A percentile compares a stretch with the other conserved stretches of the same genome.
Conservation (phyloP, 2,888 invertebrate species). For the Brachylomia viminalis region DNA sequence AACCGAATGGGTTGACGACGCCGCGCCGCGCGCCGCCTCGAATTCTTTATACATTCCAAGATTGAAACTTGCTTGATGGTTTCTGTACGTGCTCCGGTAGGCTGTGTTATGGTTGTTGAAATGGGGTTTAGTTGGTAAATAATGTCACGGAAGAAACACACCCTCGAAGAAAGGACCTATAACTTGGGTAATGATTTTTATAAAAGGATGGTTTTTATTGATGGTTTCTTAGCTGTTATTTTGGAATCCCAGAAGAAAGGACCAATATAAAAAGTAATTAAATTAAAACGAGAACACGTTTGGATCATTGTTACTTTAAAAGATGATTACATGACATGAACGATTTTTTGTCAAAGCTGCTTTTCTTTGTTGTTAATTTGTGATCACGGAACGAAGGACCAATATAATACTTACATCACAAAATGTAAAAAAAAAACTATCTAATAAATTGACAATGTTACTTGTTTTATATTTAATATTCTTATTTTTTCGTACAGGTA, state of each 20-base stretch:
- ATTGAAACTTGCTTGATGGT: constrained; percentile 71
- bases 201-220: background rate
- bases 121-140: constrained; percentile 6
- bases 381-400: background rate
- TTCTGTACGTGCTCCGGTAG: constrained; percentile 68
- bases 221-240: background rate
- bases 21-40: constrained; percentile 61
- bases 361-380: background rate
- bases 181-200: background rate
- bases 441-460: background rate
- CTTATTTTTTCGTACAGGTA: constrained; percentile 92
- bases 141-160: background rate
- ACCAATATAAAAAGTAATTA: background rate
- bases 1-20: constrained; percentile 66
- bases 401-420: background rate
- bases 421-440: background rate
- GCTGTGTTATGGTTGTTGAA: constrained; percentile 26
- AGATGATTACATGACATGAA: background rate
- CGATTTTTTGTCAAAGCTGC: too few species aligned
- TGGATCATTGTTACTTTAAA: background rate
- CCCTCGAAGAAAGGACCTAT: background rate
- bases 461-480: background rate
- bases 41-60: constrained; percentile 72
- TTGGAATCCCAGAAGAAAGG: background rate
- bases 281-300: background rate